Base-by-base conservation (phyloP, 2,888 invertebrate genomes). In the Acanthosoma haemorrhoidale region DNA sequence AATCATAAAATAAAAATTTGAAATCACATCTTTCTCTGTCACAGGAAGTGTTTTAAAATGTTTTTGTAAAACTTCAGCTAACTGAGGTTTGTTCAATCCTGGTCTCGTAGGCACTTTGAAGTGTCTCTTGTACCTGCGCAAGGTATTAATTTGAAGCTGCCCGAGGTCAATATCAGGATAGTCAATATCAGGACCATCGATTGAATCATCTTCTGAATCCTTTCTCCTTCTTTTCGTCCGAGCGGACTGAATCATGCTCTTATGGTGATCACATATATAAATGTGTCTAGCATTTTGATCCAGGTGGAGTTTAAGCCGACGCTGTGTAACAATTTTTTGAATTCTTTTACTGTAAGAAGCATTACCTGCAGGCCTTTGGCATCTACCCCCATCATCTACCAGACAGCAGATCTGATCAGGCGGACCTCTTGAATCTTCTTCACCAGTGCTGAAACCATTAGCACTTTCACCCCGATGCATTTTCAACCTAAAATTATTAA, bases 301-400 rank as follows among this genome's bases (percentile, higher is more conserved):
- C 76, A 92, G 88, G 79, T 88, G 89, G 43, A 97, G 87, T 79
- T 94, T 94, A 43, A 97, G 86, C 77, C 92, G 88, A 77, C 94
- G 86, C 79, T 95, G 94, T 67, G 92, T 90, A 36, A 96, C 96
- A 70, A 92, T 96, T 81, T 96, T 96, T 81, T 96, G 96, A 77
- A 97, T 94, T 76, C 96, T 87, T 81, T 97, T 96, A 82, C 94
- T 96, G 82, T 96, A 97, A 58, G 94, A 92, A 76, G 97, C 97
- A 84, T 94, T 94, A 74, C 94, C 94, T 76, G 94, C 96, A 70
- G 89, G 86, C 78, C 94, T 88, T 75, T 87, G 85, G 81, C 96
- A 97, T 75, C 94, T 85, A 76, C 91, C 90, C 74, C 88, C 88
- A 80, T 93, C 93, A 81, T 94, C 93, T 77, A 95, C 88, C 76